Percentiles rank a stretch among this genome's conserved stretches.
These are phyloP conservation scores for Cryptotermes secundus DNA, from an alignment of 1,140 invertebrate genomes.

Conservation along the genomic window DNA sequence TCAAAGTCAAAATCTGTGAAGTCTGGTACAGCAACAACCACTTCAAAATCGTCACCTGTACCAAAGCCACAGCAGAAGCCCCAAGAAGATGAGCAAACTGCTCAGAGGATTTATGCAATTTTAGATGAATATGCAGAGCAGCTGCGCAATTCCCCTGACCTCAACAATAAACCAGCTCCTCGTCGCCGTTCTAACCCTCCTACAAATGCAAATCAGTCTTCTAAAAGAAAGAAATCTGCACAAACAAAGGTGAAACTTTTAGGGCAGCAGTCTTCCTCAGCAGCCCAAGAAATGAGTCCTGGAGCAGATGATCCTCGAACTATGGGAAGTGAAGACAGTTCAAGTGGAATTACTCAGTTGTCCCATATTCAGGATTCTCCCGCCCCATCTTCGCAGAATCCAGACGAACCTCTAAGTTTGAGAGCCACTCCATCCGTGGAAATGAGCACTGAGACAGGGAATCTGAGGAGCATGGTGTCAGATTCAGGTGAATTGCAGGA, in stretches of 20 bases:
- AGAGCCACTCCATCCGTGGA: conserved; percentile 33
- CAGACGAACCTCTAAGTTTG: conserved; percentile 14
- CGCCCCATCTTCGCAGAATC: conserved; percentile 22
- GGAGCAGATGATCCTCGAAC: conserved; percentile 64
- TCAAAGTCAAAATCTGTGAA: conserved; percentile 56
- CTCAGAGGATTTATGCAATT: conserved; percentile 77
- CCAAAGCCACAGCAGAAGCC: conserved; percentile 72
- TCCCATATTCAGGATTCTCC: conserved; percentile 51
- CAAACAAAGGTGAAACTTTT: conserved; percentile 57
- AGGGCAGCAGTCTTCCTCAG: conserved; percentile 50
- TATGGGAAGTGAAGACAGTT: conserved; percentile 70
- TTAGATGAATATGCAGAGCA: conserved; percentile 79
- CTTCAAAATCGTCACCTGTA: conserved; percentile 62
- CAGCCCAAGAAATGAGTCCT: conserved; percentile 56
- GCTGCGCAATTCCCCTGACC: conserved; percentile 72
- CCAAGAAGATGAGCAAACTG: conserved; percentile 78
- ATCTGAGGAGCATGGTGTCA: conserved; percentile 45
- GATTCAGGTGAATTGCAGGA: conserved; percentile 38
- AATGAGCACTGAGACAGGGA: conserved; percentile 38
- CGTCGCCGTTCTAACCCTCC: conserved; percentile 71
- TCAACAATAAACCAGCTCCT: conserved; percentile 78
- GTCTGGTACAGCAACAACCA: conserved; percentile 55
- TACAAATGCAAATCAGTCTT: conserved; percentile 66
- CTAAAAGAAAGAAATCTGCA: conserved; percentile 71
- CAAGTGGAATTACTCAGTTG: conserved; percentile 62